A percentile compares a stretch with the other conserved stretches of the same genome.
Conservation (phyloP, 2,113 vertebrate species). For the Neopipo cinnamomea region DNA sequence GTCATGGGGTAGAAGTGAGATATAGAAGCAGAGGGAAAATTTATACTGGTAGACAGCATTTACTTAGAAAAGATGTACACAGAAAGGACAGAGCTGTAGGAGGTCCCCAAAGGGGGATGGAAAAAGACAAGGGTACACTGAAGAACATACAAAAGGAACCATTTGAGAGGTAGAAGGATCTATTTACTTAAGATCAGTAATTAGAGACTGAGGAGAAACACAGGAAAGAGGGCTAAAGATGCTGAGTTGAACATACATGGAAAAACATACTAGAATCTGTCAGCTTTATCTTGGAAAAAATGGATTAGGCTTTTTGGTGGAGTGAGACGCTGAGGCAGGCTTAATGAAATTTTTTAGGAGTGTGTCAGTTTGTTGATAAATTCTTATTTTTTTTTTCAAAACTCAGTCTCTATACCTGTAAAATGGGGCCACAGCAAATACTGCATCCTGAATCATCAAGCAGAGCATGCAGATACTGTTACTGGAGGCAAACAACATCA, state of each 20-base stretch:
- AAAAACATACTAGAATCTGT: not conserved
- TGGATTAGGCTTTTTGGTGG: not conserved
- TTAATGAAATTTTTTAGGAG: not conserved
- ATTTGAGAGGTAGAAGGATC: not conserved
- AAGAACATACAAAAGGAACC: not conserved
- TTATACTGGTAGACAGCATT: not conserved
- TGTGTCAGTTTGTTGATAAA: not conserved
- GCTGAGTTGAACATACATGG: not conserved
- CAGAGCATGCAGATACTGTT: not conserved
- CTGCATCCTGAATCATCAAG: not conserved
- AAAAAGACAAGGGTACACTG: not conserved
- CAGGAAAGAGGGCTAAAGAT: not conserved
- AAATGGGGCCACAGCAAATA: not conserved
- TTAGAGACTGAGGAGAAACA: not conserved
- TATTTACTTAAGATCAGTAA: not conserved
- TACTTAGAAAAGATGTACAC: not conserved
- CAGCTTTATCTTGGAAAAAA: not conserved
- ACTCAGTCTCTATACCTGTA: not conserved
- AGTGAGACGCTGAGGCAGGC: not conserved
- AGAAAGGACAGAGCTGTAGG: not conserved
- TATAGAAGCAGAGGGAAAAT: not conserved
- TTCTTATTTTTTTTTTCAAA: not conserved
- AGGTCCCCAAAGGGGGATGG: not conserved
- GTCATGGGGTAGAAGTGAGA: not conserved
- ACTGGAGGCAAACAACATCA: accelerated